Base-by-base conservation (phyloP, 1,140 invertebrate species). In the Diplogasteroides magnus region DNA sequence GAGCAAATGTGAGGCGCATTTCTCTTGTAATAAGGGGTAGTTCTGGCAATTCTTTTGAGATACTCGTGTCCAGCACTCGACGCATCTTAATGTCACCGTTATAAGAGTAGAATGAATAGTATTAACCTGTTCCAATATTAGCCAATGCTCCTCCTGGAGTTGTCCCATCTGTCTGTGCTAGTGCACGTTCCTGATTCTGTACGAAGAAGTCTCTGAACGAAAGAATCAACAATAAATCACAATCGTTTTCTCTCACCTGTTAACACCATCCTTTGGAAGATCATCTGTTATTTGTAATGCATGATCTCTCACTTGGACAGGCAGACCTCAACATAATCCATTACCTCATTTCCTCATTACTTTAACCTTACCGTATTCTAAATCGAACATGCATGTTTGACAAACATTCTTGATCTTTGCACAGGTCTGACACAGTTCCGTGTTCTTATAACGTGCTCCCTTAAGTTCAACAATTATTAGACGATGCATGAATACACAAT, bases 1-100 rank as follows among this genome's bases (percentile, higher is more conserved):
- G 94, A 98, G 84, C 97, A 99, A 59, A 99, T 97, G 84, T 99
- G 97, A 0, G 97, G 95, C 76, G 94, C 87, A 82, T 99, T 99
- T 62, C 97, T 86, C 82, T 98, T 98, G 81, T 99, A 99, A 84
- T 98, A 99, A 0, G 97, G 97, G 55, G 93, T 91, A 19, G 94
- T 98, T 55, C 97, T 87, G 1, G 96, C 96, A 72, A 99, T 62
- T 61, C 67, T 61, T 6, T 60, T 37, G 28, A 62, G 67, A 56
- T 60, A 60, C 31, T 68, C 60, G 48, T 68, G 60, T 26, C 32
- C 67, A 48, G 67, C 59, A 37, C 31, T 32, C 32, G 48, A 32
- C 61, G 55, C 55, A 32, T 62, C 37, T 48, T 6, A 48, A 48
- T 19, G 37, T n/a, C n/a, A n/a, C n/a, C n/a, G n/a, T n/a, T n/a